Conservation (phyloP, 37 sponge, comb jelly and placozoan genomes). For the Axinella damicornis region DNA sequence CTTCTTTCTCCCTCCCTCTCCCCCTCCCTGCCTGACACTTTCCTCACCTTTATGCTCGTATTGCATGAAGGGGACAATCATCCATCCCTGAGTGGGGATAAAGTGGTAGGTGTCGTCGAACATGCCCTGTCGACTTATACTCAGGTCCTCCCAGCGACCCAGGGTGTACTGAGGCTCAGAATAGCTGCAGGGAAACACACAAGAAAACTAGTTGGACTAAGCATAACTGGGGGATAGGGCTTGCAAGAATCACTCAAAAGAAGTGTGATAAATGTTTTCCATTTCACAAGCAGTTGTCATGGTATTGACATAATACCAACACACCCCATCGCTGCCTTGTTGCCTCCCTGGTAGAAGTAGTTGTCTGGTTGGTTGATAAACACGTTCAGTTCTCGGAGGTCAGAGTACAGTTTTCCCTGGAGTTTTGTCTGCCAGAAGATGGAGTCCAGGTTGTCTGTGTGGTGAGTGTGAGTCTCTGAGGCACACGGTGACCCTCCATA, state of each 20-base stretch:
- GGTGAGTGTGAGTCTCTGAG: conserved; percentile 55
- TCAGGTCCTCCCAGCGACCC: conserved; percentile 68
- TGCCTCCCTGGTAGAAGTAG: conserved; percentile 67
- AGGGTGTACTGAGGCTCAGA: conserved; percentile 9
- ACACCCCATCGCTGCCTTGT: conserved; percentile 61
- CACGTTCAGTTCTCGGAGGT: conserved; percentile 46
- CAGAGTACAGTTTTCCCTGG: conserved; percentile 54
- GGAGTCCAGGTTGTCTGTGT: conserved; percentile 36
- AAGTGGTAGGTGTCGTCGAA: conserved; percentile 74
- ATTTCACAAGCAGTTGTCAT: too few species aligned
- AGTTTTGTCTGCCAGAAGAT: conserved; percentile 62
- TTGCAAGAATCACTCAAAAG: too few species aligned
- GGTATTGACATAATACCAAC: too few species aligned
- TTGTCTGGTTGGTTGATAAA: conserved; percentile 67
- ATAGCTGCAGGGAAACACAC: conserved; percentile 17
- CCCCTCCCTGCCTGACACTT: too few species aligned
- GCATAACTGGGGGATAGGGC: too few species aligned
- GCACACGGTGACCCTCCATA: conserved; percentile 59
- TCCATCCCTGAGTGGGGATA: conserved; percentile 83
- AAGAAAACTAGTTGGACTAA: too few species aligned
- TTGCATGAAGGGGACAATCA: conserved; percentile 55
- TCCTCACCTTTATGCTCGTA: too few species aligned
- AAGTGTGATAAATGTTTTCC: too few species aligned
- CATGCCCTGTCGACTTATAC: conserved; percentile 66
- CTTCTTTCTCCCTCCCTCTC: neutral